Evolutionary conservation across 2,888 invertebrate genomes (phyloP).

Genomic region (Andrena marginata): DNA sequence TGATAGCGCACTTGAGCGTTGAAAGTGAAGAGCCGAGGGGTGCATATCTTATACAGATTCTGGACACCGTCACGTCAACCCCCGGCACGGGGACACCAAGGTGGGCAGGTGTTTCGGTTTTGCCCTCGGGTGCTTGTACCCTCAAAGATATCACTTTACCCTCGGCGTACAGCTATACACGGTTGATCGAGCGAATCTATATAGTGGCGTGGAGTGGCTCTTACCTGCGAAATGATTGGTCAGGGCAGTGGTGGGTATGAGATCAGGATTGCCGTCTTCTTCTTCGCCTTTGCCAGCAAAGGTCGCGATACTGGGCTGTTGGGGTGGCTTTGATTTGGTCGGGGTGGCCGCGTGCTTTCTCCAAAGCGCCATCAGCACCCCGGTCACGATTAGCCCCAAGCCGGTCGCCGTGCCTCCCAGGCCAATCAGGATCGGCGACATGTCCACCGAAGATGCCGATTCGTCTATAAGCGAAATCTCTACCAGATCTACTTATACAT

Average conservation of each 20-base stretch:
- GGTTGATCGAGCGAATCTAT: background rate
- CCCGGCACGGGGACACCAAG: too few species aligned
- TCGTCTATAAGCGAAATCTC: constrained; percentile 76
- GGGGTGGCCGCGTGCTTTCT: constrained; percentile 81
- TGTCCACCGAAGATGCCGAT: constrained; percentile 81
- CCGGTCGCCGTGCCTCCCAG: constrained; percentile 83
- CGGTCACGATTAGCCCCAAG: constrained; percentile 83
- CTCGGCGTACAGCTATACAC: too few species aligned
- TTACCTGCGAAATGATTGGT: constrained; percentile 81
- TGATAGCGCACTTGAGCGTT: too few species aligned
- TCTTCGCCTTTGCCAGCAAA: constrained; percentile 80
- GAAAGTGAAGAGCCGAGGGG: too few species aligned
- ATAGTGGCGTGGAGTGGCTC: background rate
- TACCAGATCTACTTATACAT: constrained; percentile 43
- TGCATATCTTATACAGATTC: too few species aligned
- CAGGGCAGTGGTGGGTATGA: constrained; percentile 82
- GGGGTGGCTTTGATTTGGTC: constrained; percentile 77
- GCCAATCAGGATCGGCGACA: constrained; percentile 83
- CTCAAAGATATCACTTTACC: too few species aligned
- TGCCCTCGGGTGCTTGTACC: too few species aligned
- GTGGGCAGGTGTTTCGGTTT: too few species aligned
- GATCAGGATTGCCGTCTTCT: constrained; percentile 84
- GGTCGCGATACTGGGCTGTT: constrained; percentile 79
- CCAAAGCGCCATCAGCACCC: constrained; percentile 84
- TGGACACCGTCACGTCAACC: too few species aligned